Evolutionary conservation across 2,113 vertebrate genomes (phyloP), one percentile per base, ranked within the genome.

Genomic region (Rhinopomastus cyanomelas): DNA sequence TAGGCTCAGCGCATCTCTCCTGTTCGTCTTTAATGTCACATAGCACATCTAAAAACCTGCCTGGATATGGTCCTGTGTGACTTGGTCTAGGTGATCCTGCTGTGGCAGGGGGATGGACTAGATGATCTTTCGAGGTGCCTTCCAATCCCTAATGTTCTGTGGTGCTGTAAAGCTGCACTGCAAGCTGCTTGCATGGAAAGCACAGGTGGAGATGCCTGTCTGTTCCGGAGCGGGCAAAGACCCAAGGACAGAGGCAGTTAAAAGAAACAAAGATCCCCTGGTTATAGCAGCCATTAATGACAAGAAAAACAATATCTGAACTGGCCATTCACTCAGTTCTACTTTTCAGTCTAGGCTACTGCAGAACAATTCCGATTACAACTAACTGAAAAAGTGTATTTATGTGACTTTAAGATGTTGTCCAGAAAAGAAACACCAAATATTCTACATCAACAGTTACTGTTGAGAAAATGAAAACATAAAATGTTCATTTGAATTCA

Each of bases 381-480:
- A 67, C 57, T 8, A 16, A 67, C 65, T 60, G 44, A 68, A 86
- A 83, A 80, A 36, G 32, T 6, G 23, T 27, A 71, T 77, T 87
- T 73, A 49, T 32, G 51, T 59, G 85, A 46, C 57, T 81, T 90
- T 73, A 85, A 82, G 68, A 90, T 71, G 68, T 23, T 39, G 21
- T 48, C 90, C 42, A 73, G 69, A 29, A 46, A 73, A 85, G 85
- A 90, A 95, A 88, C 9, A 73, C 32, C 30, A 77, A 76, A 67
- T 78, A 64, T 51, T 88, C 30, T 26, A 8, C 32, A 60, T 36
- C 75, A 89, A 52, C 88, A 85, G 69, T 95, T 87, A 83, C 85
- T 37, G 67, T 34, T 34, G 81, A 64, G 85, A 87, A 91, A 89
- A 85, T 59, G 90, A 89, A 89, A 83, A 16, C 83, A 77, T 77